Evolutionary conservation across 2,888 invertebrate genomes (phyloP).

Genomic region (Creontiades dilutus): DNA sequence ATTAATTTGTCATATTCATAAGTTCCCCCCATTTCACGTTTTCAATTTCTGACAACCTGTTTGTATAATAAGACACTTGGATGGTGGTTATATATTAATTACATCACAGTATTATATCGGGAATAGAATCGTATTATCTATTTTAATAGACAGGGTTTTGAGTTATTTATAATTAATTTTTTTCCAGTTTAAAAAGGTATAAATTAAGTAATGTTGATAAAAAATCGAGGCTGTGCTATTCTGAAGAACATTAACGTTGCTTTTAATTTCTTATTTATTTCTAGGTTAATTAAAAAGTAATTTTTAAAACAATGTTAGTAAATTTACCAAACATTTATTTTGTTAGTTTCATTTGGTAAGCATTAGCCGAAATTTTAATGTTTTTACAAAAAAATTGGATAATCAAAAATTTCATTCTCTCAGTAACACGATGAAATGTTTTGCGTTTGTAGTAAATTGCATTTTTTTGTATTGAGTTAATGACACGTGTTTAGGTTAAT

Average conservation of each 20-base stretch:
- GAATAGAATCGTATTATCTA: not conserved
- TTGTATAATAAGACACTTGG: too few relatives aligned
- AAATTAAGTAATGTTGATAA: not conserved
- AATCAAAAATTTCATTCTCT: slow-evolving; percentile 1
- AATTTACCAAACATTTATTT: not conserved
- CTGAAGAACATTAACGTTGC: slow-evolving; percentile 37
- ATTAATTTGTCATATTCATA: too few relatives aligned
- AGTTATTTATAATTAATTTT: not conserved
- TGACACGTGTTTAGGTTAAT: too few relatives aligned
- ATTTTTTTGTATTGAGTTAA: not conserved
- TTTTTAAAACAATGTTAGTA: not conserved
- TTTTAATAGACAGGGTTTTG: slow-evolving; percentile 17
- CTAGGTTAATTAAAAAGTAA: not conserved
- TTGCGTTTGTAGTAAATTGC: not conserved
- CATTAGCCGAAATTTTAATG: slow-evolving; percentile 28
- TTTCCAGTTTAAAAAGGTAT: not conserved
- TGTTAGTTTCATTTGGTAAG: not conserved
- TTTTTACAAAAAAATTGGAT: not conserved
- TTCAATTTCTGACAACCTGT: too few relatives aligned
- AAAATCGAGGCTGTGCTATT: slow-evolving; percentile 58
- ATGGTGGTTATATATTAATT: not conserved
- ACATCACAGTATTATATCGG: slow-evolving; percentile 59
- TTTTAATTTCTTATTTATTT: slow-evolving; percentile 55
- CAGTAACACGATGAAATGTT: too few relatives aligned
- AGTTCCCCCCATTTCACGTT: too few relatives aligned